Base-by-base conservation (phyloP, 2,888 invertebrate species). In the Cyclophora punctaria region DNA sequence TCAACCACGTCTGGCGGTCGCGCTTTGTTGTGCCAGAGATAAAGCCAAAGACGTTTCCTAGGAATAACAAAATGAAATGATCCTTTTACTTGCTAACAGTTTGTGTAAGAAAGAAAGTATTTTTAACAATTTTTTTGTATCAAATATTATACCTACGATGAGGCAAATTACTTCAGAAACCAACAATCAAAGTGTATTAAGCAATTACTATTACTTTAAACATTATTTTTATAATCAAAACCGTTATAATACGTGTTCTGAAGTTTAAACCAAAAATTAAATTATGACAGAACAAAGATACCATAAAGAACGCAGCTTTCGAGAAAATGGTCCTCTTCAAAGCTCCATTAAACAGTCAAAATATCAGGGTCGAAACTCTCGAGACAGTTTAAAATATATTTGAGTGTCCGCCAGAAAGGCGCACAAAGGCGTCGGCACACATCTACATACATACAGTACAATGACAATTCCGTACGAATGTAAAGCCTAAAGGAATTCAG, bases 401-500 rank as follows among this genome's bases (percentile, higher is more conserved):
- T 59, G 52, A 49, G 46, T 43, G 52, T 49, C 47, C 50, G 51
- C 48, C 47, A 55, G 57, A 59, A 55, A 55, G 56, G 48, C 55
- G 49, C 41, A 57, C 59, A 59, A 61, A 59, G 54, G 59, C 57
- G 56, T 53, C 48, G 33, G 34, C 56, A 57, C 57, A 58, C 57
- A 57, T 45, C 55, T 54, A 50, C 52, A 55, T 48, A 56, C 52
- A 55, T 48, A 56, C 56, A 58, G 64, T 61, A 72, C 72, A 75
- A 77, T 77, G 66, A 73, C 69, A 75, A 75, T 76, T 76, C 66
- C 55, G 69, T 74, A 66, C 69, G 66, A 80, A 73, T 77, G 76
- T 73, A 73, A 78, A 78, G 76, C 77, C 78, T 76, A 80, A 80
- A 83, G 83, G 83, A 83, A 82, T 83, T 63, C 74, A 73, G 71